Base-by-base conservation (phyloP, 2,797 vertebrate genomes). In the Ceryle rudis region DNA sequence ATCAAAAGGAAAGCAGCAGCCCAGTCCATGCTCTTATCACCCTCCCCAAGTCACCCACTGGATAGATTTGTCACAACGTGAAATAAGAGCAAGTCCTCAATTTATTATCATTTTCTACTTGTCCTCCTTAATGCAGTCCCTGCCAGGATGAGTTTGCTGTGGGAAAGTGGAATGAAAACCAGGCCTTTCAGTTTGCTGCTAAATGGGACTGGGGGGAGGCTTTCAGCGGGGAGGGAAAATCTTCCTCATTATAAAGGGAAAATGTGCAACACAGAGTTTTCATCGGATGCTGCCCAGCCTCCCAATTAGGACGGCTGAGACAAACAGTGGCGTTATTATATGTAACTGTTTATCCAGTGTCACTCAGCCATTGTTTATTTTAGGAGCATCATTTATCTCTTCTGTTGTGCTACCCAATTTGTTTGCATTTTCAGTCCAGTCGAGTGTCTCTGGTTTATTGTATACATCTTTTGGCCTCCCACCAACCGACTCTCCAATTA, bases 131-230 rank as follows among this genome's bases (percentile, higher is more conserved):
- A 93, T 86, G 96, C 73, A 89, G 91, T 1, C 88, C 82, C 96
- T 97, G 93, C 94, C 94, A 93, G 91, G 94, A 93, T 81, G 95
- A 94, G 91, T 97, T 97, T 97, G 94, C 90, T 95, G 91, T 96
- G 96, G 90, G 96, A 96, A 96, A 95, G 60, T 19, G 55, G 93
- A 96, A 91, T 84, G 91, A 96, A 96, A 97, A 95, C 94, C 94
- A 93, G 91, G 82, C 55, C 91, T 95, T 96, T 90, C 79, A 90
- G 90, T 54, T 23, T 83, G 72, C 81, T 65, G 71, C 88, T 94
- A 91, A 96, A 95, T 91, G 86, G 82, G 82, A 61, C 55, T 55
- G 47, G 62, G 73, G 69, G 89, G 13, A 94, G 44, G 78, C 44
- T 86, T 73, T 57, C 28, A 13, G 26, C 8, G n/a, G 29, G 41